Conservation (phyloP, 2,113 vertebrate genomes). For the Archocentrus centrarchus region DNA sequence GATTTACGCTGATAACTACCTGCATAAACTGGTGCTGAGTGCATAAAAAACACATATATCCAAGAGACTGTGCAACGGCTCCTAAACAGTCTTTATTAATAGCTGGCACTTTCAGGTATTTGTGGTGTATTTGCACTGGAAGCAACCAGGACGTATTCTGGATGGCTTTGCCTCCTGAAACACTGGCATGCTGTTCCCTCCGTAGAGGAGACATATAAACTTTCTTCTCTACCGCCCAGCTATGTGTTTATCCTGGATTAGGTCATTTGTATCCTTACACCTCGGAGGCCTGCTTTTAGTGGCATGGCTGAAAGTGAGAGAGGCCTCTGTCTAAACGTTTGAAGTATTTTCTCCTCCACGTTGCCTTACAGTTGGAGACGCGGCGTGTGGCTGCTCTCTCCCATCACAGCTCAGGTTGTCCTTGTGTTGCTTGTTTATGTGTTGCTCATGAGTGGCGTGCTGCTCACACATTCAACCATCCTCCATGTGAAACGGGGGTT, state of each 20-base stretch:
- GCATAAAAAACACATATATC: constrained; percentile 55
- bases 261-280: constrained; percentile 73
- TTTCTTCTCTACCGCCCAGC: constrained; percentile 39
- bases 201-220: constrained; percentile 48
- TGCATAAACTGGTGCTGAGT: constrained; percentile 61
- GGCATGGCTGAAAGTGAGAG: constrained; percentile 33
- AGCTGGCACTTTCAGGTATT: constrained; percentile 53
- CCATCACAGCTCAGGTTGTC: constrained; percentile 3
- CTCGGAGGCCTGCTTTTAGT: constrained; percentile 59
- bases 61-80: constrained; percentile 48
- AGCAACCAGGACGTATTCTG: constrained; percentile 43
- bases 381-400: constrained; percentile 31
- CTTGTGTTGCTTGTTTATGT: constrained; percentile 65
- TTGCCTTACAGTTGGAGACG: neutral
- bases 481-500: constrained; percentile 62
- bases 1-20: constrained; percentile 68
- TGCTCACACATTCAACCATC: constrained; percentile 60
- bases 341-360: constrained; percentile 18
- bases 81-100: constrained; percentile 75
- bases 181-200: constrained; percentile 61
- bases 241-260: constrained; percentile 68
- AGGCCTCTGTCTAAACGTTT: constrained; percentile 46
- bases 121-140: constrained; percentile 42
- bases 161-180: constrained; percentile 53
- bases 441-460: constrained; percentile 45